Conservation (phyloP, 2,888 invertebrate species). For the Polyommatus iphigenia region DNA sequence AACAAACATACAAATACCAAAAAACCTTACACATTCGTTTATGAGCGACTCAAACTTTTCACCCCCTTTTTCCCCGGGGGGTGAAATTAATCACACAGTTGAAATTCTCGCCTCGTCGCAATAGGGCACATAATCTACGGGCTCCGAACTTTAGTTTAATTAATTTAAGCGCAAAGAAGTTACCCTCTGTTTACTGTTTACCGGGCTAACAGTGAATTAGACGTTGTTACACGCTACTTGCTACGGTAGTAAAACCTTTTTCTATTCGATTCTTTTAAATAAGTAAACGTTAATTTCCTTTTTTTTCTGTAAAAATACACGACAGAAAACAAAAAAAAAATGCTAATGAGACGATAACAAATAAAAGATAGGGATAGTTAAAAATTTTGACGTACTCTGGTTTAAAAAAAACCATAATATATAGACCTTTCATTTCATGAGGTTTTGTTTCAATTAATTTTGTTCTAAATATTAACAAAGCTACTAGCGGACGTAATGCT, state of each 20-base stretch:
- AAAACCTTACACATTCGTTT: background rate
- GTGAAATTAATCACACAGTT: background rate
- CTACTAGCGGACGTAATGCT: too few species aligned
- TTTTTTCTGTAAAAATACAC: too few species aligned
- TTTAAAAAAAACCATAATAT: too few species aligned
- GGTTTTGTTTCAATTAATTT: too few species aligned
- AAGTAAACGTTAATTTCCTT: too few species aligned
- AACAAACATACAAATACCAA: background rate
- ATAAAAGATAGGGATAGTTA: too few species aligned
- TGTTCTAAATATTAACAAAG: too few species aligned
- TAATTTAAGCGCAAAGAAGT: constrained; percentile 19
- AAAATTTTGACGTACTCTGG: too few species aligned
- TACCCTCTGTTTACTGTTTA: constrained; percentile 16
- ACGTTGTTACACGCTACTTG: background rate
- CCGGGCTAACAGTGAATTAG: background rate
- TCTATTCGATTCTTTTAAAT: background rate
- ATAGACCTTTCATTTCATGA: too few species aligned
- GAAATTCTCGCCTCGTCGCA: background rate
- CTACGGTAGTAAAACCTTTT: background rate
- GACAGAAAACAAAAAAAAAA: too few species aligned
- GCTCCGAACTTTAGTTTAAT: constrained; percentile 4
- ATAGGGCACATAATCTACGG: constrained; percentile 8
- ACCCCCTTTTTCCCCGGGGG: background rate
- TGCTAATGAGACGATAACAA: too few species aligned
- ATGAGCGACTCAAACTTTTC: background rate